Evolutionary conservation across 30 jellyfish, hydroid and myxozoan genomes (phyloP), one percentile per base, ranked within the genome.

Genomic region (Turritopsis rubra): DNA sequence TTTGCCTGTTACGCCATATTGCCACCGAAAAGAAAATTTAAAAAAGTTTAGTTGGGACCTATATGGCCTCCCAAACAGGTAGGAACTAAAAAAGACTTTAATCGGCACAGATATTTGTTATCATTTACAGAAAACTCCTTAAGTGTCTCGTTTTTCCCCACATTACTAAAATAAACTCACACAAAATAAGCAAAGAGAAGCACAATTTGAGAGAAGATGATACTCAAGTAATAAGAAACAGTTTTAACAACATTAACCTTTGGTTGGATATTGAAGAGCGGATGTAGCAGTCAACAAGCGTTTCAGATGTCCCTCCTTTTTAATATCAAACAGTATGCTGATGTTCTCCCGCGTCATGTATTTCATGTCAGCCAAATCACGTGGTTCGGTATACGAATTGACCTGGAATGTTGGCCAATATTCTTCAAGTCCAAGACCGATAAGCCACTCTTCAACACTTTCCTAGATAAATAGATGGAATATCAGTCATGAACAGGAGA

Each of bases 371-470:
- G 99, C 99, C 19, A 93, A 91, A 83, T 88, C 99, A 21, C 94
- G 85, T 28, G 99, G 95, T 65, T 86, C 96, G n/a, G 99, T 80
- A 89, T 93, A 93, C 7, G 99, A 93, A 75, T 82, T 88, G 21
- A 75, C 93, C 26, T 75, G 82, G 79, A 93, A 93, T 23, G 52
- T 89, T 27, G 80, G 82, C 99, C 99, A 93, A 72, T 93, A 93
- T 23, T 88, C 95, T 53, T 93, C 99, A 53, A 93, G 90, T n/a
- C 97, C 99, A 7, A 93, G 53, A 16, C 66, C 84, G 65, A 70
- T 83, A 73, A 93, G 83, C 99, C 99, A 93, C 65, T 93, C 99
- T 72, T 88, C 95, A 26, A 93, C 97, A 81, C 86, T 87, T 65
- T 93, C 99, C 99, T 93, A 75, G n/a, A n/a, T n/a, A n/a, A n/a